phyloP scores from a whole-genome alignment of 2,113 vertebrate genomes.

The Solenodon paradoxus region DNA sequence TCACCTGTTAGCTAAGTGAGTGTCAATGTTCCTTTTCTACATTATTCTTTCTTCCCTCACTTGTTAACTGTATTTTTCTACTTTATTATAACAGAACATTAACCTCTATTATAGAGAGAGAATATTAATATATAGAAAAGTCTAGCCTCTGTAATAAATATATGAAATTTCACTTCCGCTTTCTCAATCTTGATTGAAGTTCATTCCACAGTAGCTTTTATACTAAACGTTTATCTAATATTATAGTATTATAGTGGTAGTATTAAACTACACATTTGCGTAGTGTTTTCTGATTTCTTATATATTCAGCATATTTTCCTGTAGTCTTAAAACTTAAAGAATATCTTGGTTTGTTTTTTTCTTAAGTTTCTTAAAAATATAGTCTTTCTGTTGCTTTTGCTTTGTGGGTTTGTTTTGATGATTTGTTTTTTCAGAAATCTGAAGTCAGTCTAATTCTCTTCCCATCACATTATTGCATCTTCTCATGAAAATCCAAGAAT shows the following conservation, averaged over 20 bases:
- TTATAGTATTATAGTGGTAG: neutral
- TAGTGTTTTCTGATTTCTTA: neutral
- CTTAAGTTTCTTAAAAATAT: constrained; percentile 21
- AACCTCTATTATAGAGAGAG: no score
- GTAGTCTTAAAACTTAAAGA: neutral
- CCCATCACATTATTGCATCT: neutral
- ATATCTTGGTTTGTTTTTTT: neutral
- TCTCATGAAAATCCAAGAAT: neutral
- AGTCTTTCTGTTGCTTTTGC: neutral
- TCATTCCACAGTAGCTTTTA: neutral
- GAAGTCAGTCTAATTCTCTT: neutral
- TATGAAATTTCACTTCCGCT: no score
- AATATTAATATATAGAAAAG: no score
- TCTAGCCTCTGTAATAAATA: neutral
- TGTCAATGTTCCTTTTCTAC: neutral
- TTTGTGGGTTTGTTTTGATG: neutral
- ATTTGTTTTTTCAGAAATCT: neutral
- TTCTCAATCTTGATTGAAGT: neutral
- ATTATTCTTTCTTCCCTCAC: neutral
- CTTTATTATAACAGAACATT: neutral
- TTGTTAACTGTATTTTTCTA: neutral
- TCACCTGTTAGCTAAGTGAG: neutral
- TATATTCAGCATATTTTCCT: constrained; percentile 2
- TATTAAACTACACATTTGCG: neutral
- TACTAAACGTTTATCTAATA: neutral